phyloP scores from a whole-genome alignment of 2,113 vertebrate genomes.

The Neopipo cinnamomea region DNA sequence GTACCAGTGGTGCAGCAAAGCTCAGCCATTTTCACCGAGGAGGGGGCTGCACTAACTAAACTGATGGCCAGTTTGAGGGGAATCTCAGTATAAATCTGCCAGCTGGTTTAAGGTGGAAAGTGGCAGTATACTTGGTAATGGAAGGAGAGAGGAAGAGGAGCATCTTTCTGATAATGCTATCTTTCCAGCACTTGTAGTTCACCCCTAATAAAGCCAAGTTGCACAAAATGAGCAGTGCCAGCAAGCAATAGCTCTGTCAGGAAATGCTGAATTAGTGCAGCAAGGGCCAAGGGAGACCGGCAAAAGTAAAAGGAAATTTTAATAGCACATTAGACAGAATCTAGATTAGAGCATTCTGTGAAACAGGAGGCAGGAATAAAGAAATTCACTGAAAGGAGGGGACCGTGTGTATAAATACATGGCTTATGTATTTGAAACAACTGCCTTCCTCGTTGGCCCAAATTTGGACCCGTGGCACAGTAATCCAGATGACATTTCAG shows the following conservation, averaged over 20 bases:
- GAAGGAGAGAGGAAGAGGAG: background rate
- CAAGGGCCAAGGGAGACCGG: background rate
- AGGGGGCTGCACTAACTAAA: background rate
- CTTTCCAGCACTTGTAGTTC: background rate
- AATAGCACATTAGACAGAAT: background rate
- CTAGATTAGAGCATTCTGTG: slow-evolving; percentile 16
- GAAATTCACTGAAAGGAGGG: background rate
- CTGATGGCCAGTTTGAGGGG: background rate
- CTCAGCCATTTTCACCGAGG: background rate
- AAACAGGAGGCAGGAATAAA: slow-evolving; percentile 44
- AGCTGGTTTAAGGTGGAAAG: background rate
- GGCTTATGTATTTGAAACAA: slow-evolving; percentile 43
- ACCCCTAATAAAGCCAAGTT: background rate
- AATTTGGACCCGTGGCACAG: slow-evolving; percentile 9
- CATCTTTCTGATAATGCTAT: background rate
- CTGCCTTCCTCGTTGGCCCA: background rate
- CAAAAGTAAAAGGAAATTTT: slow-evolving; percentile 33
- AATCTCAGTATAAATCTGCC: background rate
- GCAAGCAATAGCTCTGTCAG: background rate
- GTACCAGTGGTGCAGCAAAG: background rate
- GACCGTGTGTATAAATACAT: background rate
- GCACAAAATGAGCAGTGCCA: background rate
- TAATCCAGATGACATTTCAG: slow-evolving; percentile 8
- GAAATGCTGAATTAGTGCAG: slow-evolving; percentile 15
- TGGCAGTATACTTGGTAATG: background rate